Evolutionary conservation across 2,113 vertebrate genomes (phyloP), one percentile per base, ranked within the genome.

Genomic region (Cynocephalus volans): DNA sequence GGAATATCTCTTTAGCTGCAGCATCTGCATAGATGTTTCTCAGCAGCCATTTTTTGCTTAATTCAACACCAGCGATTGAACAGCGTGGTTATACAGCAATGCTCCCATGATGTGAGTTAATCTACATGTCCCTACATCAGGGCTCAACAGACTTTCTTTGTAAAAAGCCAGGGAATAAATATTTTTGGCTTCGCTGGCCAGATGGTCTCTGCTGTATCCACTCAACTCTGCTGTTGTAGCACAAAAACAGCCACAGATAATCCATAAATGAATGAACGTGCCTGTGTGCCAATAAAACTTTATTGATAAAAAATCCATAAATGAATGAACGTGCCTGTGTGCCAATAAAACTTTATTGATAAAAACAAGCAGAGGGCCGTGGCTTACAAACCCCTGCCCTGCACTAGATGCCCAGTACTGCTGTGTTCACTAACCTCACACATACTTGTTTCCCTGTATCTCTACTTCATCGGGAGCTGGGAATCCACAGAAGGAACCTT

Each of bases 321-420:
- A n/a, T n/a, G n/a, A n/a, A 17, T 56, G 65, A 8, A 2, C 1
- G 0, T n/a, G 54, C 24, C 31, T 19, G 14, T 52, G 41, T 62
- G 86, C 23, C n/a, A 48, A 81, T 86, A 93, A 93, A 95, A 95
- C 73, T 96, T 97, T 91, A 92, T 88, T 83, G 76, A 84, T 64
- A 85, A 75, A 87, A 54, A 54, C 24, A 48, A 82, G 75, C 31
- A 0, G 0, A 8, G 82, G 82, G 18, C 60, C 10, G 0, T 4
- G 54, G n/a, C 41, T 62, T 23, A 11, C 28, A 15, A 75, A 81
- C 19, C n/a, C 19, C 81, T 7, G 7, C 50, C 33, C 15, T 45
- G 26, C 12, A 13, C 54, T 83, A 5, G 72, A n/a, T 48, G 45
- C 17, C 69, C 52, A 18, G 77, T 60, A 33, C 23, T 1, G 0